Base-by-base conservation (phyloP, 2,888 invertebrate genomes). In the Amphimallon solstitiale region DNA sequence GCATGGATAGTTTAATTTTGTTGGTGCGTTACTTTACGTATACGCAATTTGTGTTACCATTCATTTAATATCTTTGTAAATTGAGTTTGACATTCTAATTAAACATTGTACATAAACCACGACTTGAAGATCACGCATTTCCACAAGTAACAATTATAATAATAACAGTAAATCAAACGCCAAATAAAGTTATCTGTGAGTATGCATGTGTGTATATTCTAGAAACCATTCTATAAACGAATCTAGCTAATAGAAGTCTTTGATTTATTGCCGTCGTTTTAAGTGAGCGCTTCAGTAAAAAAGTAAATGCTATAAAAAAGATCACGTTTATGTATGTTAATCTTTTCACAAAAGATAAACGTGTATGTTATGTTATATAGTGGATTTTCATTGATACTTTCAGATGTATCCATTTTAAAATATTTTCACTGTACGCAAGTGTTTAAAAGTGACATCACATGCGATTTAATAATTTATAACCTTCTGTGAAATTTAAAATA, bases 61-160 rank as follows among this genome's bases (percentile, higher is more conserved):
- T n/a, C n/a, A n/a, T n/a, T n/a, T n/a, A n/a, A n/a, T n/a, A n/a
- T n/a, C n/a, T n/a, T n/a, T n/a, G n/a, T n/a, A n/a, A n/a, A n/a
- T n/a, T n/a, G n/a, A n/a, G n/a, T n/a, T 48, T 48, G 48, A 48
- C 48, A 48, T 48, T 48, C 15, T 48, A 48, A 48, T 48, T 48
- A 48, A 21, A 14, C 12, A 17, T 19, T 6, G 23, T 21, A 48
- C 15, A 23, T 48, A 12, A 12, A 23, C 5, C 12, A 7, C 48
- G n/a, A 23, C 15, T 45, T 6, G 45, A 45, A 45, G 19, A 45
- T 45, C 45, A 45, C 45, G 45, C 7, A 6, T 14, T 1, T 6
- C 9, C 23, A 48, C 12, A 48, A 23, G 21, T 48, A 48, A 48
- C 48, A 48, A 48, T 48, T 48, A 48, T 48, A 48, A 48, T 48